Evolutionary conservation across 2,797 vertebrate genomes (phyloP).

Genomic region (Phrynocephalus vlangalii): DNA sequence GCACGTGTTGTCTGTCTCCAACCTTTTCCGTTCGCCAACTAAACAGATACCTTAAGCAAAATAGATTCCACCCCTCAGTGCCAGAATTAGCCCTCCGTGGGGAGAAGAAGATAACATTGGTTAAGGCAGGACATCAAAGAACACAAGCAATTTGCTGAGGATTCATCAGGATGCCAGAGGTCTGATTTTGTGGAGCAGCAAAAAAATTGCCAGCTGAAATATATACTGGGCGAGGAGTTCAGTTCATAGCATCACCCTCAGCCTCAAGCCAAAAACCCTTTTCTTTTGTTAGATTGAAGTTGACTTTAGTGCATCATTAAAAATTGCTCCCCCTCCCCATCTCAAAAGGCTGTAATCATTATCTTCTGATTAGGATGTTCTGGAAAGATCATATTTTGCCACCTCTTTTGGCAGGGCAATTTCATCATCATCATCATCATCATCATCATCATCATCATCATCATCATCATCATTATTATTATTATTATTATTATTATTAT

Average conservation of each 20-base stretch:
- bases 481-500: no score
- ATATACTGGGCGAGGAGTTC: background rate
- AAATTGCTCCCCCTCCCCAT: background rate
- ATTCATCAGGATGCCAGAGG: background rate
- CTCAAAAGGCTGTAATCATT: background rate
- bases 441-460: no score
- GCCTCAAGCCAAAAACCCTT: background rate
- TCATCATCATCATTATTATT: background rate
- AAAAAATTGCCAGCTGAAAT: background rate
- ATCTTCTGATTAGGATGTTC: slow-evolving; percentile 5
- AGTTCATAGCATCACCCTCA: background rate
- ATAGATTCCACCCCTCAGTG: no score
- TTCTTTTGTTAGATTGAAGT: background rate
- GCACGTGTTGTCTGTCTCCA: background rate
- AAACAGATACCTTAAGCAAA: no score
- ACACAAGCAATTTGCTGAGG: background rate
- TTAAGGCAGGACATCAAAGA: background rate
- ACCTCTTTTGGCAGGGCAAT: background rate
- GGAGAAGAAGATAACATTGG: background rate
- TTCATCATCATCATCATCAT: background rate
- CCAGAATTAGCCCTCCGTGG: background rate
- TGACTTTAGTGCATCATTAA: background rate
- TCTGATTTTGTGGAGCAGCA: background rate
- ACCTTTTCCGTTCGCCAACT: background rate
- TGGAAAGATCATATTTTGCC: background rate